A percentile compares a stretch with the other conserved stretches of the same genome.
These are phyloP conservation scores for Meliscaeva auricollis DNA, from an alignment of 2,888 invertebrate genomes.

Conservation along the genomic window DNA sequence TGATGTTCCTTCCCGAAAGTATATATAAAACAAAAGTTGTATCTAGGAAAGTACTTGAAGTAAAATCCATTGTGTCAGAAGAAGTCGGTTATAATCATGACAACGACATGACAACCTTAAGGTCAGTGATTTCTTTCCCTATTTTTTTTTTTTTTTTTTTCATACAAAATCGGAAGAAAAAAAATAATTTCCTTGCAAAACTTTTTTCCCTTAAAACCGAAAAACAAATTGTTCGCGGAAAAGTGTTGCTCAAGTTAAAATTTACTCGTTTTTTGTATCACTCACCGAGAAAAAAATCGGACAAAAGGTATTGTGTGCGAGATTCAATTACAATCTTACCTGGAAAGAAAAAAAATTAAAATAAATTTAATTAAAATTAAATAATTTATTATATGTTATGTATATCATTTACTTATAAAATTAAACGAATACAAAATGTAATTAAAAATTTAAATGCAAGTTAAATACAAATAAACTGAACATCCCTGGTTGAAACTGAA, in stretches of 20 bases:
- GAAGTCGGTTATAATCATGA: conserved; percentile 59
- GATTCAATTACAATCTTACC: conserved; percentile 56
- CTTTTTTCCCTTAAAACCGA: not conserved
- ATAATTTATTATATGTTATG: not conserved
- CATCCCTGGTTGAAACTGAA: conserved; percentile 48
- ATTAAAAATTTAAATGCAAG: conserved; percentile 60
- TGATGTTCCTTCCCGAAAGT: conserved; percentile 13
- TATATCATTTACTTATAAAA: too few species aligned
- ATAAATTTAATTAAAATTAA: conserved; percentile 20
- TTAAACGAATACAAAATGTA: conserved; percentile 46
- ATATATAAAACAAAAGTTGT: not conserved
- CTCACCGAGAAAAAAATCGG: not conserved
- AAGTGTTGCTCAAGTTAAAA: not conserved
- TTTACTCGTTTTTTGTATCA: conserved; percentile 2
- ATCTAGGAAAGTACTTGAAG: conserved; percentile 21
- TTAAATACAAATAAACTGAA: conserved; percentile 51
- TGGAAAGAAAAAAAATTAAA: conserved; percentile 37
- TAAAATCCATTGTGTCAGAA: conserved; percentile 54
- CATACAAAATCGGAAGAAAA: too few species aligned
- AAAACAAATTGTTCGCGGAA: not conserved
- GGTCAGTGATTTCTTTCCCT: conserved; percentile 42
- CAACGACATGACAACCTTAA: conserved; percentile 60
- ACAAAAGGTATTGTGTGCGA: not conserved
- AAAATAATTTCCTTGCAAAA: not conserved
- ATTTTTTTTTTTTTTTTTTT: not conserved